These are phyloP conservation scores for Microcebus ravelobensis DNA, from an alignment of 2,113 vertebrate genomes.

Conservation along the genomic window DNA sequence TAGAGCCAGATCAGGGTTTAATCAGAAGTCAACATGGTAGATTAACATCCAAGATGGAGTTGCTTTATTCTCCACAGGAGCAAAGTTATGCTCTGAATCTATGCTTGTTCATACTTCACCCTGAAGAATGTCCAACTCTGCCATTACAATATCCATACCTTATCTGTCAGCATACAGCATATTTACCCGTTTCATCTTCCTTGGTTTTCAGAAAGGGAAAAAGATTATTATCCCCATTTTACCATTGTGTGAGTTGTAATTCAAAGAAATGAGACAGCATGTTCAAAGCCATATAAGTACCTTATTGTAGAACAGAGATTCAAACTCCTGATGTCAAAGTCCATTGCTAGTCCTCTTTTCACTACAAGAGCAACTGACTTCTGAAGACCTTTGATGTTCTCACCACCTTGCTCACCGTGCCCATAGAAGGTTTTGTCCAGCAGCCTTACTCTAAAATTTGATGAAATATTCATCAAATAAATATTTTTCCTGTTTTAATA, in stretches of 20 bases:
- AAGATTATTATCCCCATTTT: background rate
- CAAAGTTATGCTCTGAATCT: background rate
- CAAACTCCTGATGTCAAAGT: background rate
- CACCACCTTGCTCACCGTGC: background rate
- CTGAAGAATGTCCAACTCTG: background rate
- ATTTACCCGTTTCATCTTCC: background rate
- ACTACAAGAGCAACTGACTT: background rate
- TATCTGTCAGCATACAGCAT: background rate
- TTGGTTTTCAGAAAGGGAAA: background rate
- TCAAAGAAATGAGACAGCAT: background rate
- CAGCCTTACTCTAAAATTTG: background rate
- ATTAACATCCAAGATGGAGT: too few species aligned
- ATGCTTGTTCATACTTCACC: background rate
- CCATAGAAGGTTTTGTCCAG: background rate
- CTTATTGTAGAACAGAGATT: background rate
- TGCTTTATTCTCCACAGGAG: background rate
- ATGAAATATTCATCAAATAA: background rate
- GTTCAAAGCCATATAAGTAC: background rate
- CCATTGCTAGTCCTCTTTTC: background rate
- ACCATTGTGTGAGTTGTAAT: background rate
- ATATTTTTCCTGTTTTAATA: background rate
- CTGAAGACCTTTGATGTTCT: background rate
- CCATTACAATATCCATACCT: background rate
- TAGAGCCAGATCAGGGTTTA: too few species aligned
- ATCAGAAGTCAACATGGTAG: too few species aligned